Base-by-base conservation (phyloP, 1,140 invertebrate genomes). In the Anthonomus grandis region DNA sequence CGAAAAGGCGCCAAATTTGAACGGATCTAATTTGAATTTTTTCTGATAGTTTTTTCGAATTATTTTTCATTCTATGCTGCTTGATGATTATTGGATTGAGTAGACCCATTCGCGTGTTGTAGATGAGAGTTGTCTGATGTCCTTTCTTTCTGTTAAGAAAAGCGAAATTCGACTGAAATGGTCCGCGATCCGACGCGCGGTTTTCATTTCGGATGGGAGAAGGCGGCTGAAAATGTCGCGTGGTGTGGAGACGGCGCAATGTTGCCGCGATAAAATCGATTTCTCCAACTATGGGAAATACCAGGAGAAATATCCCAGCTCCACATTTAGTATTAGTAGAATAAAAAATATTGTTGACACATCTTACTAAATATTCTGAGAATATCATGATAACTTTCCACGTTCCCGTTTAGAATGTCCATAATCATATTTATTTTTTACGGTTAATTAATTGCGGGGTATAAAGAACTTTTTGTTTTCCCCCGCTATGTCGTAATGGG, bases 101-200 rank as follows among this genome's bases (percentile, higher is more conserved):
- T 10, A 36, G 41, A 51, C 49, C 49, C 49, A 51, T 51, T 51
- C 49, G 49, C 49, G 19, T 9, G 21, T 2, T n/a, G 36, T 21
- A 18, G 13, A 21, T 8, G 17, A 5, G 34, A n/a, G n/a, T 22
- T 5, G 6, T 22, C 10, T 39, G 21, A 12, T 39, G 27, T n/a
- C n/a, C n/a, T n/a, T 22, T 51, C 21, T 24, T 51, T 51, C 22
- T 3, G 23, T 23, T 31, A 22, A 23, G 49, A 51, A 39, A 51
- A 18, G 37, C 9, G 19, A 38, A 18, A 24, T 51, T 51, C 37
- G 37, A 51, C 49, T 51, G 49, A 41, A 51, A 39, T 10, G 36
- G 23, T 51, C 17, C 4, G 22, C 36, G 49, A 15, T 9, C 23
- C 41, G 49, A 24, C 22, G 36, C 36, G 34, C 49, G 49, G 19